Base-by-base conservation (phyloP, 2,888 invertebrate genomes). In the Galeruca laticollis region DNA sequence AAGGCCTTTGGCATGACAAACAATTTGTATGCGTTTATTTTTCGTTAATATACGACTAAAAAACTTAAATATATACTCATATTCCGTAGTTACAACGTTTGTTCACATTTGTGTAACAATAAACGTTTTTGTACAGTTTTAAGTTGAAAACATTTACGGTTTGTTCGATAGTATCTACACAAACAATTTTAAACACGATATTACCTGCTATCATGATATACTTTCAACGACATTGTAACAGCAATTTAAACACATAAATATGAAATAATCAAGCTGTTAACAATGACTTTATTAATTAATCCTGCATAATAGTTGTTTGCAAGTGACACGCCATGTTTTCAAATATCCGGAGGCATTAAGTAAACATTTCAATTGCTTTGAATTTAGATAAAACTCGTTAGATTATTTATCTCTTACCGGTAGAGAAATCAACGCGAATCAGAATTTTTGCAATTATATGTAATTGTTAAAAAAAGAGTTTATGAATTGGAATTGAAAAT, bases 261-360 rank as follows among this genome's bases (percentile, higher is more conserved):
- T 59, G 63, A 52, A 60, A 63, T 51, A 52, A 63, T 64, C 60
- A 59, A 47, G 60, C 35, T 69, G 54, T 59, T 60, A 51, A 69
- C 64, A 69, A 63, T 69, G 64, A 69, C 69, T 62, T 60, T 59
- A 64, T 69, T 64, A 69, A 64, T 69, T 67, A 60, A 43, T 59
- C 52, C 64, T 64, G 69, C 62, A 64, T 62, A 69, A 69, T 57
- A 64, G 54, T 64, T 49, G 60, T 31, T 60, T 60, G 33, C 51
- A 57, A 66, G 60, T 59, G 66, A 66, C 66, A 66, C 66, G 66
- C 66, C 47, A 66, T 52, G 31, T 60, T 66, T n/a, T 63, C 37
- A 21, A 54, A 51, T 35, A 26, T 15, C 56, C 63, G 63, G 54
- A 56, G 52, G 26, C 51, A 40, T 21, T 63, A 37, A 52, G 26